Evolutionary conservation across 2,113 vertebrate genomes (phyloP).

Genomic region (Patagioenas fasciata): DNA sequence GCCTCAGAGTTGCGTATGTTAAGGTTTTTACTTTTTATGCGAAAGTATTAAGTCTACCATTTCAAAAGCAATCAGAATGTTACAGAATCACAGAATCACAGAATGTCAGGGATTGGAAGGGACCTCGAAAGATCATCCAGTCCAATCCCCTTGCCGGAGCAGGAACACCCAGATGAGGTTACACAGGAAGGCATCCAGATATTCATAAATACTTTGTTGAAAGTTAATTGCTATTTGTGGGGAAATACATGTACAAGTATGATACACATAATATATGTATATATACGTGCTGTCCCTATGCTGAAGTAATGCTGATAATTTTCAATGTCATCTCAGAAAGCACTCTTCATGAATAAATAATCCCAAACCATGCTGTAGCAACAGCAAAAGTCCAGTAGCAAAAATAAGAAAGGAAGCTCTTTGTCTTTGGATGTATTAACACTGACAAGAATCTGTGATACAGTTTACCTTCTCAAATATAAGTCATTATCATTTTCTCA

Average conservation of each 20-base stretch:
- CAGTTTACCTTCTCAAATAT: slow-evolving; percentile 1
- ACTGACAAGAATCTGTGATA: not conserved
- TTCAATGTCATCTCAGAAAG: not conserved
- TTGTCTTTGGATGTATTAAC: not conserved
- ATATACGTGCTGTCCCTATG: not conserved
- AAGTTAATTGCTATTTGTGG: not conserved
- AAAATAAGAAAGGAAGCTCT: not conserved
- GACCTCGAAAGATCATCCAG: no score
- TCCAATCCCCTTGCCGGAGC: no score
- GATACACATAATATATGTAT: not conserved
- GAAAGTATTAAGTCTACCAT: not conserved
- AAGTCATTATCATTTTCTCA: not conserved
- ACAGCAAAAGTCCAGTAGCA: not conserved
- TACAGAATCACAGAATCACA: no score
- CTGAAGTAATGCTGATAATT: not conserved
- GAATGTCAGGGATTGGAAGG: no score
- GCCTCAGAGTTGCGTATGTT: not conserved
- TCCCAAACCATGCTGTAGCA: not conserved
- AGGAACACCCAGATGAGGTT: no score
- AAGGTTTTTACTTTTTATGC: not conserved
- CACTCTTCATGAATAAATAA: not conserved
- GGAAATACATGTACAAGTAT: not conserved
- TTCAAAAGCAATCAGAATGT: not conserved
- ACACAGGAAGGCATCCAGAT: not conserved
- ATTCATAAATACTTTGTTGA: not conserved